Conservation (phyloP, 2,888 invertebrate genomes). For the Amorpha juglandis region DNA sequence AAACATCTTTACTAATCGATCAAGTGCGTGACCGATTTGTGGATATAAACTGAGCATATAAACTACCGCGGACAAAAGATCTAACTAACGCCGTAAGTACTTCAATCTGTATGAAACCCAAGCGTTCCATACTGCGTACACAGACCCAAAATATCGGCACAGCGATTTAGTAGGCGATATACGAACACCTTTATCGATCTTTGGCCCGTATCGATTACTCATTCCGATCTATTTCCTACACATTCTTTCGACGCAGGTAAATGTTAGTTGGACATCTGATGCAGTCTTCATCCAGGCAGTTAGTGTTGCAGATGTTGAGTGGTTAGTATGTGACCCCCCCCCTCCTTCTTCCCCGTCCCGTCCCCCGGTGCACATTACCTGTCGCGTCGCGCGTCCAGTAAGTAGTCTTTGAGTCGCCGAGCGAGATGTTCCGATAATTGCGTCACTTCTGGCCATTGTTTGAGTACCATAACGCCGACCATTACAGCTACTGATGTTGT, state of each 20-base stretch:
- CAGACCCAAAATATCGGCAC: no score
- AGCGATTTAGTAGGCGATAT: no score
- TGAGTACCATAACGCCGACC: conserved; percentile 92
- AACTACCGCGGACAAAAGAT: no score
- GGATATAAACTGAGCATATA: no score
- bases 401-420: conserved; percentile 90
- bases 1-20: no score
- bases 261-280: not conserved
- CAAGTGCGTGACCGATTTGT: no score
- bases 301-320: not conserved
- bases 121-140: no score
- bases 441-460: conserved; percentile 95
- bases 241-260: not conserved
- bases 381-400: conserved; percentile 87
- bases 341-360: not conserved
- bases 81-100: no score
- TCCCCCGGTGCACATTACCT: conserved; percentile 63
- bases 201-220: no score
- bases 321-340: not conserved
- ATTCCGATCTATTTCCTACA: not conserved
- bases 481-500: conserved; percentile 92
- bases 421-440: conserved; percentile 92
- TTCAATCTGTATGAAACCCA: no score
- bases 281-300: not conserved
- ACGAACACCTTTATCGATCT: no score